Conservation (phyloP, 2,113 vertebrate genomes). For the Bubo blakistoni region DNA sequence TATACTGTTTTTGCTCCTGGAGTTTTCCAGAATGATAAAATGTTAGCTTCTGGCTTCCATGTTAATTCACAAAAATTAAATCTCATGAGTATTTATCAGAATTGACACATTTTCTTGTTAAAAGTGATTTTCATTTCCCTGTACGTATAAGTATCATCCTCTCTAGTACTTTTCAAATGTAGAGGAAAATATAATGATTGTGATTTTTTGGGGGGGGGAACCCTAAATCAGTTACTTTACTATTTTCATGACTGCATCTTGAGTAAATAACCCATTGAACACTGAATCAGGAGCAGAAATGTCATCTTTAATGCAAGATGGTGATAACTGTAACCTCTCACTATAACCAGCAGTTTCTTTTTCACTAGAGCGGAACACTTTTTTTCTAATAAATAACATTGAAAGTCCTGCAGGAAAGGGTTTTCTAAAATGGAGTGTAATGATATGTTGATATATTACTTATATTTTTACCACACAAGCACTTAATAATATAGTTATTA, state of each 20-base stretch:
- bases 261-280: not conserved
- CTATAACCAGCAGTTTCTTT: not conserved
- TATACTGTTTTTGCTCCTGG: not conserved
- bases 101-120: not conserved
- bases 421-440: not conserved
- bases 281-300: not conserved
- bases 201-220: fast-evolving
- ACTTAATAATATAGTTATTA: not conserved
- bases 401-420: not conserved
- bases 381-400: not conserved
- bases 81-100: not conserved
- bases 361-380: not conserved
- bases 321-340: not conserved
- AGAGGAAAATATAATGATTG: not conserved
- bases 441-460: not conserved
- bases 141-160: not conserved
- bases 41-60: not conserved
- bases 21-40: not conserved
- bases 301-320: not conserved
- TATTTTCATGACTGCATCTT: not conserved
- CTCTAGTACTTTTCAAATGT: not conserved
- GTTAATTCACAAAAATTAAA: not conserved
- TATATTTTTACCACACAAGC: not conserved
- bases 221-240: not conserved
- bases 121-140: not conserved